Base-by-base conservation (phyloP, 2,888 invertebrate genomes). In the Luperina nickerlii region DNA sequence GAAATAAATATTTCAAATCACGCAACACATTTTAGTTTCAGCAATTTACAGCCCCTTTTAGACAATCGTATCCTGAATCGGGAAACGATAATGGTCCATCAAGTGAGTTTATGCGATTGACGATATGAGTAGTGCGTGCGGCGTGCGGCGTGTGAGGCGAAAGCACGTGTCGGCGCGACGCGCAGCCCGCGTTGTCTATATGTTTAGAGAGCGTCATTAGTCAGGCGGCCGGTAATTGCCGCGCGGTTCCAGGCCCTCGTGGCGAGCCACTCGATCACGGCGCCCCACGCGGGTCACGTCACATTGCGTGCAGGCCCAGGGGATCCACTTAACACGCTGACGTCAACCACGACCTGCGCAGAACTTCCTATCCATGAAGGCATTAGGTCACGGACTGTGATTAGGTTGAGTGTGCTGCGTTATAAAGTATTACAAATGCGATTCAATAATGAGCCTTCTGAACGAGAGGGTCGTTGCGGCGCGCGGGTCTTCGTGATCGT, bases 251-350 rank as follows among this genome's bases (percentile, higher is more conserved):
- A 7, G 42, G 42, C 38, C 18, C 72, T 45, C 20, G 63, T 63
- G 45, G 62, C 27, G 20, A 62, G 72, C 27, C 63, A 73, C 72
- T 73, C 45, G 45, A 62, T 24, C 63, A 73, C 73, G 42, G 45
- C 57, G 42, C 15, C 62, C 27, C 62, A 32, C 62, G 27, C 32
- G 62, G 32, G 1, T 48, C 62, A 27, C 45, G n/a, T 38, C 62
- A 27, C 45, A 18, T 38, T n/a, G 38, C n/a, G 24, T 18, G 20
- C 8, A 27, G 27, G 20, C 20, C 20, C 20, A 42, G 60, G 18
- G 20, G 8, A 11, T 60, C 27, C 42, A 72, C 27, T 60, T 20
- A 63, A 32, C 18, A 63, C 18, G 18, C 18, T 63, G 63, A 27
- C 63, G 63, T 24, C 54, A 24, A 38, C 38, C 18, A 57, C 13